phyloP scores from a whole-genome alignment of 2,113 vertebrate species.

The Ariopsis seemanni region DNA sequence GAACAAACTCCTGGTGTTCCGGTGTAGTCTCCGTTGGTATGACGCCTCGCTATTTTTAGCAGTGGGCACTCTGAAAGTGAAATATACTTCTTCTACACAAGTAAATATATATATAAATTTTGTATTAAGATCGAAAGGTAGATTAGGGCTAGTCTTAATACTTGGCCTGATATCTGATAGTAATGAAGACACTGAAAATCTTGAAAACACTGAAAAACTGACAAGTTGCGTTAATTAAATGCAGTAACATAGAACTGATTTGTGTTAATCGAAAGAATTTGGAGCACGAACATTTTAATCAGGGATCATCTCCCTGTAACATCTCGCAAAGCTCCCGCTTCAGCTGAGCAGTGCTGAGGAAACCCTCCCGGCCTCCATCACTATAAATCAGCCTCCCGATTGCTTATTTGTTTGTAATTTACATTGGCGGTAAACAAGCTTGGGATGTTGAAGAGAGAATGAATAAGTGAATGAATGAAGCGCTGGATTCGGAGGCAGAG shows the following conservation, averaged over 20 bases:
- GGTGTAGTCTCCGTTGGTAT: no score
- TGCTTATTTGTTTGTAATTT: conserved; percentile 56
- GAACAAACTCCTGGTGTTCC: no score
- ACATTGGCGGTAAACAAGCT: conserved; percentile 53
- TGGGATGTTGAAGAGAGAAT: conserved; percentile 55
- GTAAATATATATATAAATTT: no score
- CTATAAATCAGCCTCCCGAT: conserved; percentile 45
- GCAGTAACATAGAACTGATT: neutral
- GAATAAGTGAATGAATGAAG: conserved; percentile 56
- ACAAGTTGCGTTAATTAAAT: neutral
- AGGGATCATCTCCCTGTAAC: neutral
- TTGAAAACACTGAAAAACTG: neutral
- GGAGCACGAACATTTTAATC: neutral
- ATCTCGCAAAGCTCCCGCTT: neutral
- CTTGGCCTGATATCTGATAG: neutral
- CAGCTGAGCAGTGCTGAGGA: conserved; percentile 28
- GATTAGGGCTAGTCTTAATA: neutral
- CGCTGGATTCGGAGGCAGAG: conserved; percentile 1
- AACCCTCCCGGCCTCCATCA: conserved; percentile 16
- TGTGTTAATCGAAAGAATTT: neutral
- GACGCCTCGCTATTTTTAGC: no score
- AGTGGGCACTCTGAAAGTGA: no score
- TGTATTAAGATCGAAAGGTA: neutral
- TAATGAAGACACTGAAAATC: neutral
- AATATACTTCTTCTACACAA: no score